Evolutionary conservation across 2,888 invertebrate genomes (phyloP).

Genomic region (Blastobasis lacticolella): DNA sequence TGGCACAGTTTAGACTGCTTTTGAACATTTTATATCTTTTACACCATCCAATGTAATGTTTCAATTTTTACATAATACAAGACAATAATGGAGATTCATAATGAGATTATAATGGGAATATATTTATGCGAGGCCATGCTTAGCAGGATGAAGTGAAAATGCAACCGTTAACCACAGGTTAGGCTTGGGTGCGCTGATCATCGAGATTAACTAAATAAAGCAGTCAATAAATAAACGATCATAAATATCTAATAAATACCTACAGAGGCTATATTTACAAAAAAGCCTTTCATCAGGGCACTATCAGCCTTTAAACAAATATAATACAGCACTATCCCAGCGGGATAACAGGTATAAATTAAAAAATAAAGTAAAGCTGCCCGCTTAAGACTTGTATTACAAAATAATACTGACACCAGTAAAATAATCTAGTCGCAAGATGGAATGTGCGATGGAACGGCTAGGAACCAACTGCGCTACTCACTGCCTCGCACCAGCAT

Average conservation of each 20-base stretch:
- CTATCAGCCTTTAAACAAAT: slow-evolving; percentile 68
- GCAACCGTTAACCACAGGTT: slow-evolving; percentile 62
- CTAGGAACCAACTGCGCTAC: slow-evolving; percentile 53
- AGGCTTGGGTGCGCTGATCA: slow-evolving; percentile 52
- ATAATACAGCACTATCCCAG: slow-evolving; percentile 71
- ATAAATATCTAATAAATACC: slow-evolving; percentile 77
- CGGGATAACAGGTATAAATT: slow-evolving; percentile 70
- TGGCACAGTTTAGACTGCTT: slow-evolving; percentile 13
- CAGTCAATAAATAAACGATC: slow-evolving; percentile 75
- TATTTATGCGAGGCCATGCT: slow-evolving; percentile 60
- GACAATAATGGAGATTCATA: slow-evolving; percentile 61
- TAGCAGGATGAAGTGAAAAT: slow-evolving; percentile 65
- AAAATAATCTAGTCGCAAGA: slow-evolving; percentile 61
- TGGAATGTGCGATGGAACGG: slow-evolving; percentile 59
- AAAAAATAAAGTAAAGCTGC: slow-evolving; percentile 70
- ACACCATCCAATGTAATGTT: slow-evolving; percentile 67
- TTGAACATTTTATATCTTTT: slow-evolving; percentile 33
- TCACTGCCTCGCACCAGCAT: slow-evolving; percentile 47
- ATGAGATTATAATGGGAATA: slow-evolving; percentile 66
- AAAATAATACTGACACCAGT: slow-evolving; percentile 74
- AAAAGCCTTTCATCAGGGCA: slow-evolving; percentile 60
- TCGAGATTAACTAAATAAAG: slow-evolving; percentile 67
- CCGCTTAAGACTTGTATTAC: slow-evolving; percentile 69
- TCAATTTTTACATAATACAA: slow-evolving; percentile 55
- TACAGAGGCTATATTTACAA: slow-evolving; percentile 73